Conservation (phyloP, 2,888 invertebrate genomes). For the Orthosia incerta region DNA sequence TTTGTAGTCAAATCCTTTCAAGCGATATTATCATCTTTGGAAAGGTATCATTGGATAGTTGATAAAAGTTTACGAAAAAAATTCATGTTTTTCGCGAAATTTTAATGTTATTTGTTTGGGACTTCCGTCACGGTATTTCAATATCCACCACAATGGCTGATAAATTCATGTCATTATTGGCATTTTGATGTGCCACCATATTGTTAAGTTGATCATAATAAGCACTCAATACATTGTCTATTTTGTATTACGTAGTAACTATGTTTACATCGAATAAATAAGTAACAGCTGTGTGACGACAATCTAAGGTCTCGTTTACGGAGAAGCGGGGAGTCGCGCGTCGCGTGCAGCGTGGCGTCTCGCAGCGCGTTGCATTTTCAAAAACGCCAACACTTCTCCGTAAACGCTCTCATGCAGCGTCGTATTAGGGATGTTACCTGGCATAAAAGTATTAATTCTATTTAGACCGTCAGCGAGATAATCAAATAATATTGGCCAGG, state of each 20-base stretch:
- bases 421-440: no score
- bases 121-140: neutral
- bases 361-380: no score
- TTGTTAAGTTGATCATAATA: neutral
- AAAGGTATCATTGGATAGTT: neutral
- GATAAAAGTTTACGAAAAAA: neutral
- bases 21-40: no score
- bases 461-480: no score
- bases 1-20: neutral
- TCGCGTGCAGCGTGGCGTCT: no score
- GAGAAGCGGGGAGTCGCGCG: no score
- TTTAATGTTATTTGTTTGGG: neutral
- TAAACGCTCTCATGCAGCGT: no score
- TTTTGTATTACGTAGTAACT: neutral
- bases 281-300: neutral
- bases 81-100: no score
- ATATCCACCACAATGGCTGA: neutral
- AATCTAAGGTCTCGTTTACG: no score
- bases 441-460: no score
- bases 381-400: no score
- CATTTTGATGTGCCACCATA: neutral
- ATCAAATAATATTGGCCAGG: no score
- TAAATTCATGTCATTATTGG: slow-evolving; percentile 3
- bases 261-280: neutral
- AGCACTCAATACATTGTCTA: neutral